Base-by-base conservation (phyloP, 2,113 vertebrate species). In the Macrotis lagotis region DNA sequence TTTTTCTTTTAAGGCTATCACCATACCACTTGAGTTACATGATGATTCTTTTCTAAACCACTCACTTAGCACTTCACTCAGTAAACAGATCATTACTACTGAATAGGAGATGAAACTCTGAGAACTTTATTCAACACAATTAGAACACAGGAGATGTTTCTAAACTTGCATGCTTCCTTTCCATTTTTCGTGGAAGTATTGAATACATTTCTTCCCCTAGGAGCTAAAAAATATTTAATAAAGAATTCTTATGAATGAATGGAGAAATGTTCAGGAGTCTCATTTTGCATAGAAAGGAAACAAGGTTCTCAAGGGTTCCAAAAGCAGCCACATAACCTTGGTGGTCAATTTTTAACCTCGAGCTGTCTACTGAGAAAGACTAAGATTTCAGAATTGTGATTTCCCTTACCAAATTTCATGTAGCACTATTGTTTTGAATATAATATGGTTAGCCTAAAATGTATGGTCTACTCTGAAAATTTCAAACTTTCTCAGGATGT, bases 221-320 rank as follows among this genome's bases (percentile, higher is more conserved):
- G 37, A 95, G 94, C 66, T 94, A 88, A 95, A 74, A 96, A 91
- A 94, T 48, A 90, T 1, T 55, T 93, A 91, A 91, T 55, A 37
- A 12, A 83, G 37, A 83, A 83, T 44, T 83, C 26, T 26, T n/a
- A 6, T 44, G n/a, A 22, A 44, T 83, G 19, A 37, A 74, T 83
- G 66, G 44, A 83, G 37, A 83, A 83, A 44, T 83, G 16, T 8
- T n/a, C 66, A 83, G n/a, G 14, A 83, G 9, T 93, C 51, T 24
- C 90, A 19, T 48, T 89, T 44, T 83, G 59, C 25, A 95, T 94
- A 96, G 88, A 48, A 26, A 31, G 48, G 94, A 88, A 92, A 25
- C 25, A 92, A 9, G 89, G 14, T 48, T 88, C 88, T 91, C 95
- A 83, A 95, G 2, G 44, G 16, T 90, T n/a, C 90, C 88, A 14